These are phyloP conservation scores for Poecile atricapillus DNA, from an alignment of 2,113 vertebrate species.

Conservation along the genomic window DNA sequence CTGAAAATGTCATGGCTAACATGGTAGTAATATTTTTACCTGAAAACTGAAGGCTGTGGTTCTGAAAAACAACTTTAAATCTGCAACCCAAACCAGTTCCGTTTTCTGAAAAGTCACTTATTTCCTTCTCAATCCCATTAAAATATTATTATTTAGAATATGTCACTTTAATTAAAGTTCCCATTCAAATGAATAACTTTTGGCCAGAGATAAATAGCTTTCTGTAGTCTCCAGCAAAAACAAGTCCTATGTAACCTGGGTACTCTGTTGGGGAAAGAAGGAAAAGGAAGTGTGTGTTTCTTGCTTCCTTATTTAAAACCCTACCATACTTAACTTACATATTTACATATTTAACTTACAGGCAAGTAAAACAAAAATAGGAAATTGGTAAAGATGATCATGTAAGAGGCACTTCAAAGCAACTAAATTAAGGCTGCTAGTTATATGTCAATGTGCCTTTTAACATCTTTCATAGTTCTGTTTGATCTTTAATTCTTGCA, in stretches of 20 bases:
- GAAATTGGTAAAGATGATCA: background rate
- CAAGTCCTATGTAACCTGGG: background rate
- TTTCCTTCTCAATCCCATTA: background rate
- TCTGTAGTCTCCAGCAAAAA: background rate
- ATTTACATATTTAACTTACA: background rate
- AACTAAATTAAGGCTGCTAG: background rate
- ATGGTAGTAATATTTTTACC: background rate
- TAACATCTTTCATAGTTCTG: background rate
- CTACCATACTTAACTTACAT: background rate
- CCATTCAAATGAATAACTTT: background rate
- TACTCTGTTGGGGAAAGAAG: background rate
- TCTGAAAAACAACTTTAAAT: background rate
- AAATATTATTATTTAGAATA: background rate
- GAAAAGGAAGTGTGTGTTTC: background rate
- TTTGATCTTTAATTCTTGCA: slow-evolving; percentile 1
- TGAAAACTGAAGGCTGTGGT: background rate
- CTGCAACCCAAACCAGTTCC: background rate
- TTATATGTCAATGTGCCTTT: background rate
- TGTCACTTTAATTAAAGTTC: background rate
- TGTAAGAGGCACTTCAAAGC: background rate
- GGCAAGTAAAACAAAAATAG: background rate
- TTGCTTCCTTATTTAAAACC: background rate
- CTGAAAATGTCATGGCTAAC: background rate
- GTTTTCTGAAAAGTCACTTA: background rate
- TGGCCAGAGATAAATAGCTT: background rate